Conservation (phyloP, 2,797 vertebrate species). For the Euphonia xanthogaster region DNA sequence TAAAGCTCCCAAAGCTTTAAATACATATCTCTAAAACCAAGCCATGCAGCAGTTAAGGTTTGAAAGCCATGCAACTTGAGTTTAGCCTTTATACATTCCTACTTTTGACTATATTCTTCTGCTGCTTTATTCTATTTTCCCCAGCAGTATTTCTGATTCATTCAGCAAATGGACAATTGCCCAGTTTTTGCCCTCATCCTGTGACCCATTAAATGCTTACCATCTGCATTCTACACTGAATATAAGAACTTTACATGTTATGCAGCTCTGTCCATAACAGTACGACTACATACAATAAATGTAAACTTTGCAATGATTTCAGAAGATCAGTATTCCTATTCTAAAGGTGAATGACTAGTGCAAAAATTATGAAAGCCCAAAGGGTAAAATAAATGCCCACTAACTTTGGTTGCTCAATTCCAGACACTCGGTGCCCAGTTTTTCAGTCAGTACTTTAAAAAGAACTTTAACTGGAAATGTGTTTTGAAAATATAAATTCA, state of each 20-base stretch:
- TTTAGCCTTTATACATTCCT: neutral
- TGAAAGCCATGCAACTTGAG: neutral
- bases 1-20: neutral
- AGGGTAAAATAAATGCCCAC: neutral
- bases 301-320: neutral
- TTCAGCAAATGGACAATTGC: neutral
- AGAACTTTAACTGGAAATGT: neutral
- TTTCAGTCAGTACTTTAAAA: neutral
- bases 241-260: neutral
- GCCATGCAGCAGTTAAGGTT: neutral
- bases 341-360: neutral
- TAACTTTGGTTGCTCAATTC: neutral
- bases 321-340: neutral
- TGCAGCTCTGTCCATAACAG: neutral
- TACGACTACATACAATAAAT: neutral
- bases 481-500: neutral
- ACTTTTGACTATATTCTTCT: neutral
- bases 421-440: neutral
- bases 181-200: neutral
- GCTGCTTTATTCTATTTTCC: neutral
- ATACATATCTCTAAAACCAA: neutral
- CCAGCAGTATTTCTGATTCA: neutral
- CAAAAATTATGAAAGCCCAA: neutral
- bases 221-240: neutral
- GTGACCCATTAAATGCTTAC: neutral